Conservation (phyloP, 2,797 vertebrate species). For the Phataginus tetradactyla region DNA sequence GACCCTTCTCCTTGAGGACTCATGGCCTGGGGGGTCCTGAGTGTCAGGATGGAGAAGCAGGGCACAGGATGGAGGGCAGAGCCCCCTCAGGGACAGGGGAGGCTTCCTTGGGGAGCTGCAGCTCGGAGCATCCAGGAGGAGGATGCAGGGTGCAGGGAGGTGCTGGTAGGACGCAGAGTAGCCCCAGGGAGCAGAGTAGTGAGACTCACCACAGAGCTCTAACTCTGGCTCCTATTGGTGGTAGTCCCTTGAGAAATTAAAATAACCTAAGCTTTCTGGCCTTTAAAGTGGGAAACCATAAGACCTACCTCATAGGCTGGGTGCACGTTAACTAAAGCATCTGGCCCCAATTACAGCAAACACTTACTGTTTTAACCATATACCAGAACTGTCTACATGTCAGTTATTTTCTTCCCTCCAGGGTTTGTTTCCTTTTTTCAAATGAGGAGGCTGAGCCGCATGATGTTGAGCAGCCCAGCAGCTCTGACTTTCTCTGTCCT, state of each 20-base stretch:
- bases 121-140: neutral
- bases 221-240: neutral
- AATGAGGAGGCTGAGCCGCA: neutral
- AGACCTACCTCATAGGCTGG: neutral
- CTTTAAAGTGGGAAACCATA: neutral
- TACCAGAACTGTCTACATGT: neutral
- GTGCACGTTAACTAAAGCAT: neutral
- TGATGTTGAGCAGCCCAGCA: neutral
- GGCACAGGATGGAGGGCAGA: neutral
- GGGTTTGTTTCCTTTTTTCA: neutral
- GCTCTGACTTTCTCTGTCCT: neutral
- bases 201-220: neutral
- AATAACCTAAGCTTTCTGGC: neutral
- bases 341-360: neutral
- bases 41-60: neutral
- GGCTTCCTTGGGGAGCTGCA: neutral
- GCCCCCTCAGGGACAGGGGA: neutral
- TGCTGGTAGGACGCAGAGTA: neutral
- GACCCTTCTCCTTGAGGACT: neutral
- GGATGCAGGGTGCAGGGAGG: neutral
- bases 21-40: neutral
- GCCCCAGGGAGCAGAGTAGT: accelerated
- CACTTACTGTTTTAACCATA: neutral
- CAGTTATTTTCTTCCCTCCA: neutral
- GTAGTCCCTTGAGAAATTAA: neutral